Percentiles rank a stretch among this genome's conserved stretches.
Evolutionary conservation across 2,113 vertebrate genomes (phyloP).

Genomic region (Ranitomeya imitator): DNA sequence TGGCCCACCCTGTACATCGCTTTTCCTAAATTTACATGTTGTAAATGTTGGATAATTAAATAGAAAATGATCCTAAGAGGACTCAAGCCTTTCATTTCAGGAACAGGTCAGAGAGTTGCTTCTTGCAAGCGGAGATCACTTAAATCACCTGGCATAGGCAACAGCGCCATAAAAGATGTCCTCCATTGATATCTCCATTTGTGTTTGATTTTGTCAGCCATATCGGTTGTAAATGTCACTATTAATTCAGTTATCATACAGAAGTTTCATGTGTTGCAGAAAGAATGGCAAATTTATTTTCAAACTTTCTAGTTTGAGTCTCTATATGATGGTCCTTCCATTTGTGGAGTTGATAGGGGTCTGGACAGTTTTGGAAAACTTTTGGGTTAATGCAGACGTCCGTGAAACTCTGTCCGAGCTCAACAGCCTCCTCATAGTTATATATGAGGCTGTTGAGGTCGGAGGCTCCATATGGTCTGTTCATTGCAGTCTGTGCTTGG

Average conservation of each 20-base stretch:
- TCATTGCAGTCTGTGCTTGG: too few species aligned
- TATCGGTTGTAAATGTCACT: background rate
- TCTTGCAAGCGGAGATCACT: background rate
- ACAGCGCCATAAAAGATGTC: slow-evolving; percentile 15
- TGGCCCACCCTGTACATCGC: too few species aligned
- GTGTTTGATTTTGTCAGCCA: slow-evolving; percentile 33
- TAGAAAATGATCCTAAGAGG: background rate
- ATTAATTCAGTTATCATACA: background rate
- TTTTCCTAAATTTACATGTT: background rate
- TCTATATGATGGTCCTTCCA: too few species aligned
- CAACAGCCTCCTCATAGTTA: too few species aligned
- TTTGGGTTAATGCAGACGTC: too few species aligned
- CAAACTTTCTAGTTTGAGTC: too few species aligned
- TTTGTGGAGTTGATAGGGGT: too few species aligned
- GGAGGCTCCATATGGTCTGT: too few species aligned
- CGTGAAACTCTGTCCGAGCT: too few species aligned
- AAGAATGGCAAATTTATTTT: background rate
- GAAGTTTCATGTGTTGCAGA: background rate
- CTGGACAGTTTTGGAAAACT: too few species aligned
- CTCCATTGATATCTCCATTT: slow-evolving; percentile 43
- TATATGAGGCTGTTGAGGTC: too few species aligned
- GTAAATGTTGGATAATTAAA: background rate
- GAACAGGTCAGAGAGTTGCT: too few species aligned
- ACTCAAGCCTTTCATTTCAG: background rate
- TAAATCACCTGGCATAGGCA: slow-evolving; percentile 37